Conservation (phyloP, 2,797 vertebrate species). For the Dromococcyx pavoninus region DNA sequence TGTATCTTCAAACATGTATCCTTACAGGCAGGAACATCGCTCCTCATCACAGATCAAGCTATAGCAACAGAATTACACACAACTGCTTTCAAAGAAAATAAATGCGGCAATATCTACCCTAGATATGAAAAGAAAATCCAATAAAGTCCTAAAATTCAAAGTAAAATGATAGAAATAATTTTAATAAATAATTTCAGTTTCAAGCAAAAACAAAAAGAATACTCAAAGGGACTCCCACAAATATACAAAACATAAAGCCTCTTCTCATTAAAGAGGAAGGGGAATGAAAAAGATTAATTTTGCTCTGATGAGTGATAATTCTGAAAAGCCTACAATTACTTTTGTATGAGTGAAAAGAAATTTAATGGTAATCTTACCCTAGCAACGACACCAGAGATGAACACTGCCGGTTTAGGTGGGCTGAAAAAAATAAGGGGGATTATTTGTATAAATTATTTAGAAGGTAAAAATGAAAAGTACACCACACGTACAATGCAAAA, state of each 20-base stretch:
- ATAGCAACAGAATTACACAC: not conserved
- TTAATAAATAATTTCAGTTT: constrained; percentile 28
- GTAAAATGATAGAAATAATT: not conserved
- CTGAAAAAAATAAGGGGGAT: constrained; percentile 72
- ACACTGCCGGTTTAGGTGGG: constrained; percentile 84
- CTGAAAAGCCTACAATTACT: not conserved
- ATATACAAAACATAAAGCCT: not conserved
- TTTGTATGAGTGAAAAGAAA: not conserved
- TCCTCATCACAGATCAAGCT: not conserved
- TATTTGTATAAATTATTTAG: not conserved
- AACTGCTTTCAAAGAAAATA: not conserved
- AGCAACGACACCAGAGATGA: constrained; percentile 90
- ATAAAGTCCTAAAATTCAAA: constrained; percentile 36
- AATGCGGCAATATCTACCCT: not conserved
- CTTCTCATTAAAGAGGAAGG: not conserved
- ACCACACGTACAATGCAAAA: not conserved
- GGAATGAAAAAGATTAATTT: not conserved
- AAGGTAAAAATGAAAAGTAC: not conserved
- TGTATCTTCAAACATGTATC: not conserved
- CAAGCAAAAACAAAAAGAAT: not conserved
- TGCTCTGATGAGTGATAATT: not conserved
- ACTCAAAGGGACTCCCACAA: not conserved
- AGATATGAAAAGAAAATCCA: constrained; percentile 8
- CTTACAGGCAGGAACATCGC: not conserved
- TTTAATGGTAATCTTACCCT: constrained; percentile 78